These are phyloP conservation scores for Exocentrus adspersus DNA, from an alignment of 2,888 invertebrate species.

Conservation along the genomic window DNA sequence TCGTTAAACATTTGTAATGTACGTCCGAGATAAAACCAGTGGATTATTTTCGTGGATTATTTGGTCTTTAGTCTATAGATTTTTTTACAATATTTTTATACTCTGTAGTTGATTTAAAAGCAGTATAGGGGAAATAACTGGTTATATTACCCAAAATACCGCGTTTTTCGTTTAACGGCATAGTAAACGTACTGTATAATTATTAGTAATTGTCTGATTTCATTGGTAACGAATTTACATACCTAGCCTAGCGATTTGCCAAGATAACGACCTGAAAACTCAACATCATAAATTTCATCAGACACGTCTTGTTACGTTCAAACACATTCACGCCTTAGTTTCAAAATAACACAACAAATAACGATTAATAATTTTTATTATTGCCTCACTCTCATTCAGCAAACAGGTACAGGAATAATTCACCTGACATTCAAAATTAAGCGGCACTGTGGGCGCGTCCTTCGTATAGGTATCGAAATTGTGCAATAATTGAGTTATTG, in stretches of 20 bases:
- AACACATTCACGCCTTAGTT: constrained; percentile 7
- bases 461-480: constrained; percentile 7
- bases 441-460: constrained; percentile 11
- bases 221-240: no score
- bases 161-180: no score
- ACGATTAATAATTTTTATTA: constrained; percentile 13
- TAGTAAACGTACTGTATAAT: no score
- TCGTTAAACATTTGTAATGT: constrained; percentile 25
- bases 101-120: no score
- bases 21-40: constrained; percentile 4
- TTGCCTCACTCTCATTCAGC: constrained; percentile 17
- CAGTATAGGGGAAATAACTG: no score
- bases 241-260: background rate
- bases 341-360: constrained; percentile 6
- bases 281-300: constrained; percentile 6
- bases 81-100: no score
- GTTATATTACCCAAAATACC: no score
- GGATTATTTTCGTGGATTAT: constrained; percentile 10
- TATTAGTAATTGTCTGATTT: no score
- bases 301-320: background rate
- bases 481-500: constrained; percentile 8
- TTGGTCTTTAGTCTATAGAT: no score
- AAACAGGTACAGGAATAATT: constrained; percentile 3
- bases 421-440: constrained; percentile 22
- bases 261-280: no score